phyloP scores from a whole-genome alignment of 2,888 invertebrate species.

The Dynastes hyllus region DNA sequence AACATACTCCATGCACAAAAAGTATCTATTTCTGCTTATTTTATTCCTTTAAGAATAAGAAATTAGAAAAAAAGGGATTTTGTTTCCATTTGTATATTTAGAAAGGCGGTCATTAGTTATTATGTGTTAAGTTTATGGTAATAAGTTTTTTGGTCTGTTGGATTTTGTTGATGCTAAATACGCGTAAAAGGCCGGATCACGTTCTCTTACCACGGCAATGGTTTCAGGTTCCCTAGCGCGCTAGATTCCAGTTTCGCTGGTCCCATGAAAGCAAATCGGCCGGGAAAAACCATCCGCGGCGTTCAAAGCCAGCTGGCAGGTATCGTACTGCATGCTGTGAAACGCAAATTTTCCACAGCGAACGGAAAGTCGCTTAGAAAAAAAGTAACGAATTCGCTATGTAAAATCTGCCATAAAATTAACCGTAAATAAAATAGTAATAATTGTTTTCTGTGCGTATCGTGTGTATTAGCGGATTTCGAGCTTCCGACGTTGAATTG shows the following conservation, averaged over 20 bases:
- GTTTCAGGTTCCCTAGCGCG: slow-evolving; percentile 39
- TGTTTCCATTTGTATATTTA: slow-evolving; percentile 51
- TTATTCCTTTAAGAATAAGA: background rate
- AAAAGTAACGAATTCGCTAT: slow-evolving; percentile 19
- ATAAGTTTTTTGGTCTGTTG: slow-evolving; percentile 60
- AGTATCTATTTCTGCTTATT: slow-evolving; percentile 9
- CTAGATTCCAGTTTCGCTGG: slow-evolving; percentile 8
- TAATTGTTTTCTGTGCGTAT: slow-evolving; percentile 16
- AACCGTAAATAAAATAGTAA: slow-evolving; percentile 4
- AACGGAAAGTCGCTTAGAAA: background rate
- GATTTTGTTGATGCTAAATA: slow-evolving; percentile 58
- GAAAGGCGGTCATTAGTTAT: slow-evolving; percentile 50
- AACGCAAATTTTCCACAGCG: slow-evolving; percentile 9
- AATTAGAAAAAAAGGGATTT: slow-evolving; percentile 34
- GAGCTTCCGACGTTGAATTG: background rate
- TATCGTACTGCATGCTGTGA: background rate
- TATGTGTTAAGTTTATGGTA: slow-evolving; percentile 58
- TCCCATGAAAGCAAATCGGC: background rate
- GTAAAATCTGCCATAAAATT: slow-evolving; percentile 33
- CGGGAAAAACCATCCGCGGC: no score
- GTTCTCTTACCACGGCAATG: slow-evolving; percentile 47
- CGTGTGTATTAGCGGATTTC: background rate
- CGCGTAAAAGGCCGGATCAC: slow-evolving; percentile 57
- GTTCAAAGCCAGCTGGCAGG: background rate
- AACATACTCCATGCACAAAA: background rate